Evolutionary conservation across 1,140 invertebrate species (phyloP).

Genomic region (Mamestra configurata): DNA sequence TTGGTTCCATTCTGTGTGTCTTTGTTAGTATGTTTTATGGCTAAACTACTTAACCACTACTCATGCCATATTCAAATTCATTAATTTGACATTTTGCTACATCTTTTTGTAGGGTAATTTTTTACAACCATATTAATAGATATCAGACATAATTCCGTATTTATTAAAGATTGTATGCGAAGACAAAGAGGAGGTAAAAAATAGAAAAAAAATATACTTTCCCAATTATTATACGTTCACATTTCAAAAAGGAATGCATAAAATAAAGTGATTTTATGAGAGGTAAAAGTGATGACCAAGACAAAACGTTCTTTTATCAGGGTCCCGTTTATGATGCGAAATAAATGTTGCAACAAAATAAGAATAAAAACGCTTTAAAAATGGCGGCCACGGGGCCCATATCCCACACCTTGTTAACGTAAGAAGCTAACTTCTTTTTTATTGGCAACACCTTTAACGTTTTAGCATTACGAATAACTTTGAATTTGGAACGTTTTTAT

Average conservation of each 20-base stretch:
- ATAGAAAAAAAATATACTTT: too few relatives aligned
- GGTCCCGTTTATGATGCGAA: slow-evolving; percentile 27
- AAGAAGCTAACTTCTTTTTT: slow-evolving; percentile 86
- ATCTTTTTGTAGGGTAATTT: too few relatives aligned
- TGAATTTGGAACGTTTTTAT: slow-evolving; percentile 84
- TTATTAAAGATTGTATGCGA: too few relatives aligned
- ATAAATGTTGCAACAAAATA: slow-evolving; percentile 51
- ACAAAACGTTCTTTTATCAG: slow-evolving; percentile 31
- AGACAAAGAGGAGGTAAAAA: too few relatives aligned
- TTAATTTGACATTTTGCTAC: too few relatives aligned
- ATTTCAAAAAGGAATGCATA: neutral
- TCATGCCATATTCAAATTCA: too few relatives aligned
- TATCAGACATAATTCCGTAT: too few relatives aligned
- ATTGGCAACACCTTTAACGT: slow-evolving; percentile 84
- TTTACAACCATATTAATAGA: too few relatives aligned
- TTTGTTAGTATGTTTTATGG: too few relatives aligned
- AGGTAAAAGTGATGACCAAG: slow-evolving; percentile 23
- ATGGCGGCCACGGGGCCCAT: slow-evolving; percentile 69
- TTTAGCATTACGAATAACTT: slow-evolving; percentile 81
- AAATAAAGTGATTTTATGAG: neutral
- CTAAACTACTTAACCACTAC: too few relatives aligned
- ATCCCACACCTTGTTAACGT: slow-evolving; percentile 70
- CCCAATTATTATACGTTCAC: neutral
- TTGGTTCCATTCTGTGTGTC: too few relatives aligned
- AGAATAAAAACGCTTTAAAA: slow-evolving; percentile 64